Evolutionary conservation across 2,113 vertebrate genomes (phyloP).

Genomic region (Sitta europaea): DNA sequence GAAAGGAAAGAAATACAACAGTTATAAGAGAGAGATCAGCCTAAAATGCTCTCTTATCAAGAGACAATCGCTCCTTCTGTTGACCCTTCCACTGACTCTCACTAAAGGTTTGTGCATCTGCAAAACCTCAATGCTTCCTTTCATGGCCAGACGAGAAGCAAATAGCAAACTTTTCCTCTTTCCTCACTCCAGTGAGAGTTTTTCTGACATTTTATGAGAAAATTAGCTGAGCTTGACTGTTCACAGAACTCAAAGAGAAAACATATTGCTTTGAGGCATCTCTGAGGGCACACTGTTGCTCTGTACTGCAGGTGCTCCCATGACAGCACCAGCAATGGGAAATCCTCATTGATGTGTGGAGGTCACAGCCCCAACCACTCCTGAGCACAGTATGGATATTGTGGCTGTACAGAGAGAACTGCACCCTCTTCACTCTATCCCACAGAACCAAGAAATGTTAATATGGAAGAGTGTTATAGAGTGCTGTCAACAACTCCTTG

Average conservation of each 20-base stretch:
- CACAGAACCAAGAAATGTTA: not conserved
- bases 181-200: not conserved
- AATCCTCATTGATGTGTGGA: not conserved
- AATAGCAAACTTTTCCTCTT: not conserved
- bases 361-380: not conserved
- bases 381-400: rapidly evolving
- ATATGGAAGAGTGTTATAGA: not conserved
- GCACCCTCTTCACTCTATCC: not conserved
- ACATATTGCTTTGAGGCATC: not conserved
- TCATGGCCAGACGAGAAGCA: not conserved
- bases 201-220: not conserved
- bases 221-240: not conserved
- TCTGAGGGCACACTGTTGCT: not conserved
- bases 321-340: rapidly evolving
- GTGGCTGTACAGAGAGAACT: not conserved
- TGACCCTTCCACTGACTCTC: not conserved
- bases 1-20: not conserved
- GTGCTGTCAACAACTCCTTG: not conserved
- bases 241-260: not conserved
- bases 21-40: not conserved
- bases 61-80: not conserved
- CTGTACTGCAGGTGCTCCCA: not conserved
- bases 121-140: not conserved
- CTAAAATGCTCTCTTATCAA: not conserved
- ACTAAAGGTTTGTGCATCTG: not conserved